These are phyloP conservation scores for Trichosurus vulpecula DNA, from an alignment of 2,797 vertebrate species.

Conservation along the genomic window DNA sequence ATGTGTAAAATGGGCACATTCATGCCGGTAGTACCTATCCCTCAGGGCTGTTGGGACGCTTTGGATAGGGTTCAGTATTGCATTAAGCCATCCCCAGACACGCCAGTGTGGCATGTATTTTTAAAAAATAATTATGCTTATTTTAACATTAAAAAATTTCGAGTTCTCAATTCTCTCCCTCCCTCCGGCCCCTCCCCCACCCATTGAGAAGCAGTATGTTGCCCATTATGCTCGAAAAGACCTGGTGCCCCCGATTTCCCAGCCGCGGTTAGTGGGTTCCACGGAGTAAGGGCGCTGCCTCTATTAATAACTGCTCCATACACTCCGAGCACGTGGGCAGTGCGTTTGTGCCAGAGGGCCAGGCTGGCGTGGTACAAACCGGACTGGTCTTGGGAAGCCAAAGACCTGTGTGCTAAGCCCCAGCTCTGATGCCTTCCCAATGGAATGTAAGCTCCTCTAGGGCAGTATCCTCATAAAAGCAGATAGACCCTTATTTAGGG, in stretches of 20 bases:
- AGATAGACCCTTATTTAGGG: neutral
- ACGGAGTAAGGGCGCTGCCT: too few species aligned
- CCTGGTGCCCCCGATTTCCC: too few species aligned
- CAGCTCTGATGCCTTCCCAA: neutral
- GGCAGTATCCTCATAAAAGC: neutral
- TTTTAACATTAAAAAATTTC: neutral
- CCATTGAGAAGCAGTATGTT: too few species aligned
- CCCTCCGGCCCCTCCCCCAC: too few species aligned
- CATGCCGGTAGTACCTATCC: neutral
- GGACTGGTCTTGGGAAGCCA: too few species aligned
- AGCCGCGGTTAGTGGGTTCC: neutral
- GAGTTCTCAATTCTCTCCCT: neutral
- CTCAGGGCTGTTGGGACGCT: neutral
- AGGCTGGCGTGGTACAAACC: neutral
- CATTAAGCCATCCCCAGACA: neutral
- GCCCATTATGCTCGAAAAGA: rapidly evolving
- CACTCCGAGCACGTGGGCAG: too few species aligned
- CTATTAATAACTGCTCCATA: too few species aligned
- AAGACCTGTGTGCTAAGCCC: too few species aligned
- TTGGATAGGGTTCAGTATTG: neutral
- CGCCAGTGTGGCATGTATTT: neutral
- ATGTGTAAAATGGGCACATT: neutral
- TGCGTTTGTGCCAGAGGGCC: too few species aligned
- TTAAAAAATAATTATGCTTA: neutral
- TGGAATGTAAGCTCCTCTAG: neutral